Conservation (phyloP, 2,797 vertebrate genomes). For the Anabas testudineus region DNA sequence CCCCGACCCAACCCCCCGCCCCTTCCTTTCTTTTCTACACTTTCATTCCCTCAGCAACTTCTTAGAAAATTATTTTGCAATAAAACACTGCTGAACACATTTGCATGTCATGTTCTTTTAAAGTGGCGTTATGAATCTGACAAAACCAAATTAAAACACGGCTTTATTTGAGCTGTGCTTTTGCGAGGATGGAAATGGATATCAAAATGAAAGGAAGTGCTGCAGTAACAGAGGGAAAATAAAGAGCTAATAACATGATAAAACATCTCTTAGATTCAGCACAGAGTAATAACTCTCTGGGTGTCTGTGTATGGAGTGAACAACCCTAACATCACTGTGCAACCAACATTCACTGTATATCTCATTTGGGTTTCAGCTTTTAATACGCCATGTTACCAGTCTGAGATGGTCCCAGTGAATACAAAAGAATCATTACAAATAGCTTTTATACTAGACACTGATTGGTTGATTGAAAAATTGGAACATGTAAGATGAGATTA, state of each 20-base stretch:
- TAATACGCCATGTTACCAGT: constrained; percentile 29
- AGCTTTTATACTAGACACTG: constrained; percentile 2
- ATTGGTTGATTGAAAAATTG: constrained; percentile 13
- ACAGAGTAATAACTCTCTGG: constrained; percentile 91
- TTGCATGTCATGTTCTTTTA: constrained; percentile 87
- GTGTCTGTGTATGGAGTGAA: constrained; percentile 70
- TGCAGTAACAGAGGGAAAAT: constrained; percentile 65
- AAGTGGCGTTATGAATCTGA: constrained; percentile 86
- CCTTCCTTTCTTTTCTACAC: constrained; percentile 40
- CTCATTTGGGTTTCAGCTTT: constrained; percentile 46
- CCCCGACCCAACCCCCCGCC: constrained; percentile 40
- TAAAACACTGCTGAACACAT: constrained; percentile 82
- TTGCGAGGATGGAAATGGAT: constrained; percentile 74
- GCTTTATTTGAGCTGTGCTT: constrained; percentile 80
- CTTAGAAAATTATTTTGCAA: constrained; percentile 85
- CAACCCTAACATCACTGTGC: constrained; percentile 52
- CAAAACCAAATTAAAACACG: constrained; percentile 86
- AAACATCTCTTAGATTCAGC: constrained; percentile 90
- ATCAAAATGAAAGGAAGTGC: constrained; percentile 80
- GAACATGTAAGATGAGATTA: constrained; percentile 18
- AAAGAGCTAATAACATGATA: constrained; percentile 85
- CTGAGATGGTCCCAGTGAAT: constrained; percentile 7
- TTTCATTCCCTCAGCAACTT: constrained; percentile 83
- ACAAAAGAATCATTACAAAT: constrained; percentile 41
- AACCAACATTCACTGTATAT: constrained; percentile 36